Conservation (phyloP, 1,140 invertebrate genomes). For the Tribolium castaneum region DNA sequence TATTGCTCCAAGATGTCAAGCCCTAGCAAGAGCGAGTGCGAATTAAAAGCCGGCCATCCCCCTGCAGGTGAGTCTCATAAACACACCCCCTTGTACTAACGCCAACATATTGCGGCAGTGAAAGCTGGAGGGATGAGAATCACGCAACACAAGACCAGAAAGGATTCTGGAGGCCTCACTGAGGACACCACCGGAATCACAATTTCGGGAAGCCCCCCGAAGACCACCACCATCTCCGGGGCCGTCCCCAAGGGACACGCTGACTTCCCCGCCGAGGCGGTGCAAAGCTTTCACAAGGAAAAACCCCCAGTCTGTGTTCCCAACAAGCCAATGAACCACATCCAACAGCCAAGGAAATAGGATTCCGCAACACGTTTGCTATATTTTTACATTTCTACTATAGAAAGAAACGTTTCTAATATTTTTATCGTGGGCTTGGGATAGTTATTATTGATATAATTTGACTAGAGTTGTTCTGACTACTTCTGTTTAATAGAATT, state of each 20-base stretch:
- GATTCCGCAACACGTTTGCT: not conserved
- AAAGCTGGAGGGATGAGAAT: constrained; percentile 94
- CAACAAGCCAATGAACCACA: constrained; percentile 70
- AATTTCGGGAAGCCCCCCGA: constrained; percentile 73
- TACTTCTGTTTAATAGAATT: constrained; percentile 25
- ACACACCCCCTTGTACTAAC: not conserved
- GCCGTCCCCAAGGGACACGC: constrained; percentile 83
- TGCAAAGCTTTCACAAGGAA: constrained; percentile 83
- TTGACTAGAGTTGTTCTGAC: not conserved
- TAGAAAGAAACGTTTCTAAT: constrained; percentile 13
- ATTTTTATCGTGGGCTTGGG: constrained; percentile 6
- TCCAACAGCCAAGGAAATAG: constrained; percentile 85
- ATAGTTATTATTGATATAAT: constrained; percentile 15
- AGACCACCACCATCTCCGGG: constrained; percentile 81
- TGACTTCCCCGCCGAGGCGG: constrained; percentile 89
- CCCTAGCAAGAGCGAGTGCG: constrained; percentile 68
- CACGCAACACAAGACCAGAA: constrained; percentile 84
- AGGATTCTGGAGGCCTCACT: constrained; percentile 59
- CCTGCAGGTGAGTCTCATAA: constrained; percentile 78
- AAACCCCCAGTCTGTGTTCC: constrained; percentile 74
- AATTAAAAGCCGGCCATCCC: constrained; percentile 84
- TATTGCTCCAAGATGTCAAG: constrained; percentile 66
- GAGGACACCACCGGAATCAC: constrained; percentile 65
- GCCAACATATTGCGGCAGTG: constrained; percentile 68
- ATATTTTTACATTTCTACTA: constrained; percentile 33